Conservation (phyloP, 2,113 vertebrate genomes). For the Alligator sinensis region DNA sequence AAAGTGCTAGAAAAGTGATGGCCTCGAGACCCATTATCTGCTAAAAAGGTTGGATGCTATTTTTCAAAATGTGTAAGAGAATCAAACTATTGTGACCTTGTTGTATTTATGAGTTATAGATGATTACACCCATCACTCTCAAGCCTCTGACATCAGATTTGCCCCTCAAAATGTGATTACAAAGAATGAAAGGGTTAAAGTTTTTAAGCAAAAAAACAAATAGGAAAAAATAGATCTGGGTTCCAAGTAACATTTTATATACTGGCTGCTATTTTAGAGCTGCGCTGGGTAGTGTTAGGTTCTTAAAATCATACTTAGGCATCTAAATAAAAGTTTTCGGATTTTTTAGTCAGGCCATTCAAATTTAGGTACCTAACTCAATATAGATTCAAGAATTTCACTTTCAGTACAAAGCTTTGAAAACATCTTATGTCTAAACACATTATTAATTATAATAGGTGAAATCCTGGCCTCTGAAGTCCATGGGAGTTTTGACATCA, state of each 20-base stretch:
- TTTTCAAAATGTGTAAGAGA: conserved; percentile 57
- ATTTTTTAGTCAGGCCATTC: background rate
- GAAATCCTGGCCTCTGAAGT: background rate
- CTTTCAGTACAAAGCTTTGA: background rate
- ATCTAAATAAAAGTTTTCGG: background rate
- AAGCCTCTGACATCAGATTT: background rate
- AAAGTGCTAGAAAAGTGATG: conserved; percentile 29
- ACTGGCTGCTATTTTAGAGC: accelerated
- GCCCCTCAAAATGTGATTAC: conserved; percentile 21
- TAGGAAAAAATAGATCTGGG: too few species aligned
- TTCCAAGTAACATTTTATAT: background rate
- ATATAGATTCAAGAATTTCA: background rate
- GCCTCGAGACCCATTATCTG: conserved; percentile 62
- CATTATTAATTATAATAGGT: background rate
- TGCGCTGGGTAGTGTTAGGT: background rate
- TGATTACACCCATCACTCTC: conserved; percentile 20
- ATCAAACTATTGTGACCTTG: background rate
- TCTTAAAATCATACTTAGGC: background rate
- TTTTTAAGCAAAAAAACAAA: background rate
- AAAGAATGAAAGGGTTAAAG: conserved; percentile 7
- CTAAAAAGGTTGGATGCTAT: background rate
- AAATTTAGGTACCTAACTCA: background rate
- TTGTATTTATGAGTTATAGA: conserved; percentile 27
- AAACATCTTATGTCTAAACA: background rate
- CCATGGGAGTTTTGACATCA: background rate